Conservation (phyloP, 2,888 invertebrate genomes). For the Atethmia centrago region DNA sequence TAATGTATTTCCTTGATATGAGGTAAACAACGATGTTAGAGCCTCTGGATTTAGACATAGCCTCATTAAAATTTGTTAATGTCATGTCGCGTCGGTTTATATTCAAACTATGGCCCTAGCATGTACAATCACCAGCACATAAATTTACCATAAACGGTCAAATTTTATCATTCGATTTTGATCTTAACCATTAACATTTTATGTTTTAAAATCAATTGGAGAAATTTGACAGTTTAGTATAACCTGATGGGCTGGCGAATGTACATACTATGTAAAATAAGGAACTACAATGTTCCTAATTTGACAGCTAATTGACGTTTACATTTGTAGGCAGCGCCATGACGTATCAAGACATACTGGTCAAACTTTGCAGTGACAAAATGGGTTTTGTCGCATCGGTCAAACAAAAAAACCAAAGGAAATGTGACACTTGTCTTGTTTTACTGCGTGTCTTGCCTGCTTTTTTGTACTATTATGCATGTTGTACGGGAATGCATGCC, state of each 20-base stretch:
- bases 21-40: slow-evolving; percentile 34
- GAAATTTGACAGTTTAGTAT: no score
- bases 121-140: no score
- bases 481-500: slow-evolving; percentile 63
- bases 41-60: slow-evolving; percentile 32
- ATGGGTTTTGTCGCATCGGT: slow-evolving; percentile 20
- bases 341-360: slow-evolving; percentile 30
- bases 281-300: slow-evolving; percentile 31
- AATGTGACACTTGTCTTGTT: slow-evolving; percentile 17
- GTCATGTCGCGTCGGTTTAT: background rate
- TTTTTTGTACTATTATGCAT: background rate
- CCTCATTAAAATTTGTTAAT: slow-evolving; percentile 17
- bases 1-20: slow-evolving; percentile 26
- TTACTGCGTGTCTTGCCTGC: slow-evolving; percentile 4
- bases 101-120: background rate
- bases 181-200: no score
- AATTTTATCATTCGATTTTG: no score
- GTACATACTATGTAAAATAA: no score
- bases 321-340: slow-evolving; percentile 55
- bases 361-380: slow-evolving; percentile 31
- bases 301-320: slow-evolving; percentile 42
- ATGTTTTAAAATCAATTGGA: no score
- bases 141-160: no score
- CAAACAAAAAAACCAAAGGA: slow-evolving; percentile 26
- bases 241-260: no score